A percentile compares a stretch with the other conserved stretches of the same genome.
phyloP scores from a whole-genome alignment of 2,113 vertebrate genomes.

The Pelodiscus sinensis region DNA sequence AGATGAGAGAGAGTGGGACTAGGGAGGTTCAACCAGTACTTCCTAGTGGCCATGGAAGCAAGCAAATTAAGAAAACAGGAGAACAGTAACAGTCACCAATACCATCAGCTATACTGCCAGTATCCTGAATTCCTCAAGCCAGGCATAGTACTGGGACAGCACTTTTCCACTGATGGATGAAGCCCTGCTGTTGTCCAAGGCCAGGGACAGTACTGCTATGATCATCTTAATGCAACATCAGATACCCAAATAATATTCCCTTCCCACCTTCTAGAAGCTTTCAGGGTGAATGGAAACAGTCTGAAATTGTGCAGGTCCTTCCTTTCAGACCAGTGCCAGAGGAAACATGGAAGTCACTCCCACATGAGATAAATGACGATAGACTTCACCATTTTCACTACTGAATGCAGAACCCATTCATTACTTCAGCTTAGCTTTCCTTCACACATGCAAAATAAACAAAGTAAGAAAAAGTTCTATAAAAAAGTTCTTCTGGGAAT shows the following conservation, averaged over 20 bases:
- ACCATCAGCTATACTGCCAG: fast-evolving
- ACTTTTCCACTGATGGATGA: background rate
- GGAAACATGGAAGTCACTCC: background rate
- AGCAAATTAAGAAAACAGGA: background rate
- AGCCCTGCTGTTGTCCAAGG: background rate
- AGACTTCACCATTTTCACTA: background rate
- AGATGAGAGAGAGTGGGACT: too few species aligned
- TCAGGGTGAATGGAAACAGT: background rate
- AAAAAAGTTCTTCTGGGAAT: slow-evolving; percentile 34
- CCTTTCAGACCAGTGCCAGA: background rate
- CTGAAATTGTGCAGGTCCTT: background rate
- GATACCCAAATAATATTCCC: fast-evolving
- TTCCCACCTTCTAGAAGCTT: background rate
- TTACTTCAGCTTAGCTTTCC: background rate
- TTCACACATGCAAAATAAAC: slow-evolving; percentile 14
- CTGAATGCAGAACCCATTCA: background rate
- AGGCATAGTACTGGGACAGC: background rate
- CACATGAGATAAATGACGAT: background rate
- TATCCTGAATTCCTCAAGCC: background rate
- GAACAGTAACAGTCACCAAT: background rate
- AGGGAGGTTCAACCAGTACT: background rate
- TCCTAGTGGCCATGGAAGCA: background rate
- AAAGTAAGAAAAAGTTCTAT: slow-evolving; percentile 26
- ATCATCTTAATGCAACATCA: background rate
- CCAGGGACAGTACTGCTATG: background rate